Percentiles rank a stretch among this genome's conserved stretches.
Conservation (phyloP, 2,113 vertebrate genomes). For the Cettia cetti region DNA sequence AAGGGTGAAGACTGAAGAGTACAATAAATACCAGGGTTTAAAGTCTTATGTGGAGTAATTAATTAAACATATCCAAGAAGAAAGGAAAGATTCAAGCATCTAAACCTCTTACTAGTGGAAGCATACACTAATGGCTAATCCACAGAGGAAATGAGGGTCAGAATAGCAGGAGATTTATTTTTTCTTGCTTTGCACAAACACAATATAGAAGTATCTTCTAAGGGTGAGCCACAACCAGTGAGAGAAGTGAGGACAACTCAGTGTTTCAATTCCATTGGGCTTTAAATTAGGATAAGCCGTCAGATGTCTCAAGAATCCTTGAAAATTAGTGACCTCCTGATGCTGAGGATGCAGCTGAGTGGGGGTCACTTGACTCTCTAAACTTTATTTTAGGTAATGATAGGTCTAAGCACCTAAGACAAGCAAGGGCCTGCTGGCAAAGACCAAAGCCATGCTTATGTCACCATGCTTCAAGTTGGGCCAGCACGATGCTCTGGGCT, state of each 20-base stretch:
- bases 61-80: background rate
- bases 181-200: background rate
- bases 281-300: background rate
- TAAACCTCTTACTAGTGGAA: background rate
- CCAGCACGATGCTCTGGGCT: fast-evolving
- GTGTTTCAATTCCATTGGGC: background rate
- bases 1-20: background rate
- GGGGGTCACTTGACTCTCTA: background rate
- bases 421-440: background rate
- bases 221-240: background rate
- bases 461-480: background rate
- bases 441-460: background rate
- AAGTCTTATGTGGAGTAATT: background rate
- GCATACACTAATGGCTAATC: background rate
- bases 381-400: background rate
- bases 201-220: background rate
- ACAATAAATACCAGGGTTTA: background rate
- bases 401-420: background rate
- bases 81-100: background rate
- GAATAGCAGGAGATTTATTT: background rate
- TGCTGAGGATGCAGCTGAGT: background rate
- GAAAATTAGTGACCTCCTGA: background rate
- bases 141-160: background rate
- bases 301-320: background rate
- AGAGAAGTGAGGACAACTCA: background rate